Base-by-base conservation (phyloP, 2,888 invertebrate species). In the Pollenia amentaria region DNA sequence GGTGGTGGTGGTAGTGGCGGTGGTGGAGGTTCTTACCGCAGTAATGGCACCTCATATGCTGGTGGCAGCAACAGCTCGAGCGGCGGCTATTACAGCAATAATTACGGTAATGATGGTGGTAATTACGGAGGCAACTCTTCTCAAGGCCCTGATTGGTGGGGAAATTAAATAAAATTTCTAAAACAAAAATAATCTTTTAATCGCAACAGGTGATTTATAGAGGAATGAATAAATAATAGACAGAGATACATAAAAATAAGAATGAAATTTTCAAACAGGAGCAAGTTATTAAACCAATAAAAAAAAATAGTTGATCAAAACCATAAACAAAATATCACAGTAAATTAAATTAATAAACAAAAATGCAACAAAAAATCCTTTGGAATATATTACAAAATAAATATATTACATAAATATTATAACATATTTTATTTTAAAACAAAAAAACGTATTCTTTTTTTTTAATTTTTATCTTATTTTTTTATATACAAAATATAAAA, bases 101-200 rank as follows among this genome's bases (percentile, higher is more conserved):
- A 94, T 80, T 93, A 93, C 85, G 83, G 83, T 6, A 84, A 87
- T 57, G 87, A 84, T 62, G 87, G 87, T 29, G 87, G 87, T 73
- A 94, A 93, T 65, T 90, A 91, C 84, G 91, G 92, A 88, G 87
- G 84, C 16, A 92, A 92, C 88, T 92, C 92, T 87, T 92, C 92
- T 87, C 84, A 87, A 46, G 94, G 93, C 81, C 93, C 94, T 51
- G 94, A 94, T 85, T 94, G 94, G 94, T 94, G 94, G 94, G 93
- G 92, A 88, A 92, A 91, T 89, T 92, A 91, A 91, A 91, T 82
- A 89, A 29, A n/a, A 62, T 77, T n/a, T 67, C 29, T n/a, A 67
- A 69, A 51, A 29, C 29, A 29, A 21, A 38, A 69, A 42, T 73
- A 76, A 79, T 55, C 70, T 60, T 73, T 53, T 84, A 76, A 86